Base-by-base conservation (phyloP, 1,140 invertebrate genomes). In the Ctenoplectra terminalis region DNA sequence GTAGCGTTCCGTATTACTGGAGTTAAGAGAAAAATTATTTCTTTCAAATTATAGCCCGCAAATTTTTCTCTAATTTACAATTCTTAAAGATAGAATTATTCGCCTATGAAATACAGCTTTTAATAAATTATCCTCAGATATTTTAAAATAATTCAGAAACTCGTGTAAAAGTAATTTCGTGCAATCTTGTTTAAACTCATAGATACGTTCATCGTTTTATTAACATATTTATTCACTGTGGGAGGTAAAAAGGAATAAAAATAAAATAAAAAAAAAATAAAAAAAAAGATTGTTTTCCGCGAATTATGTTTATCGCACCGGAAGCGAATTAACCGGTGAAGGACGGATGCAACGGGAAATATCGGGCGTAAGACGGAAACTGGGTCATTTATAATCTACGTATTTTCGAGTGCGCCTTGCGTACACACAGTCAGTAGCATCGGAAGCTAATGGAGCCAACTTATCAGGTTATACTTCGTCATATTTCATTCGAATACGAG, bases 321-420 rank as follows among this genome's bases (percentile, higher is more conserved):
- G 20, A 72, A 58, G 23, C 34, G n/a, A 31, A 58, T 72, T 72
- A 72, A 58, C 26, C 15, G 11, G 4, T n/a, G 69, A 71, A 71
- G 52, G 69, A 71, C 52, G 15, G 52, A 15, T 15, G 26, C 26
- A 0, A 1, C 13, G 17, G 2, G 11, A 58, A 43, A 56, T 71
- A 72, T 67, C 52, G 34, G 15, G 31, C 9, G 15, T 31, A 1
- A 34, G 8, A 2, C 1, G 52, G 34, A 2, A 72, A 72, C 52
- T 58, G 52, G 52, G 26, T 72, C n/a, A 58, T 56, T 58, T 43
- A 43, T 72, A 58, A 72, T 72, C 52, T 23, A 23, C 26, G 26
- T 43, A 40, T 58, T 58, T 58, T 58, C 20, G 8, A 43, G n/a
- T 43, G 23, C 23, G 20, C 26, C 29, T 6, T 11, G 23, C 26